These are phyloP conservation scores for Hydriomena furcata DNA, from an alignment of 2,888 invertebrate species.

Conservation along the genomic window DNA sequence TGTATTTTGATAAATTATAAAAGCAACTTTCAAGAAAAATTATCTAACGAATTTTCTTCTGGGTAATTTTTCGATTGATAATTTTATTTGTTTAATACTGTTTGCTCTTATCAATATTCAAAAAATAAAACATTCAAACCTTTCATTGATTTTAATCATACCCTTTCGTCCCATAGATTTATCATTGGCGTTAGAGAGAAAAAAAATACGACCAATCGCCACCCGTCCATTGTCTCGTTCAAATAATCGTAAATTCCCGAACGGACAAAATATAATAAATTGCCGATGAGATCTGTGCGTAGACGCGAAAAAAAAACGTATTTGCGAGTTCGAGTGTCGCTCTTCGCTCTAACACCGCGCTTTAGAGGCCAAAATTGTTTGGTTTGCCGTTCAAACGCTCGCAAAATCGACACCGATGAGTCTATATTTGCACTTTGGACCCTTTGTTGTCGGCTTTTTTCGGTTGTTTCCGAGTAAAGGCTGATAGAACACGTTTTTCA, in stretches of 20 bases:
- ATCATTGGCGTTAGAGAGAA: conserved; percentile 78
- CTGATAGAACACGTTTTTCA: conserved; percentile 84
- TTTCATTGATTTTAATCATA: conserved; percentile 41
- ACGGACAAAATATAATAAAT: conserved; percentile 83
- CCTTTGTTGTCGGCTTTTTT: conserved; percentile 81
- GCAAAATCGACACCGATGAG: conserved; percentile 52
- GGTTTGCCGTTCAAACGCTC: conserved; percentile 30
- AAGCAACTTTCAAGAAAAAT: too few relatives aligned
- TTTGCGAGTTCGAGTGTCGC: conserved; percentile 30
- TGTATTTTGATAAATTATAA: too few relatives aligned
- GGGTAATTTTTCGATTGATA: too few relatives aligned
- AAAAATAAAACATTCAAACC: conserved; percentile 23
- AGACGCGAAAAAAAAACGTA: conserved; percentile 54
- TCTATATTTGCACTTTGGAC: conserved; percentile 80
- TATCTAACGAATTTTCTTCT: too few relatives aligned
- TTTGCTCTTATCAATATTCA: conserved; percentile 8
- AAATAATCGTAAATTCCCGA: conserved; percentile 81
- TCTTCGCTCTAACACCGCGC: conserved; percentile 31
- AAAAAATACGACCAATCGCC: conserved; percentile 72
- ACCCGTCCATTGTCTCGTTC: conserved; percentile 70
- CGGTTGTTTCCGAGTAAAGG: conserved; percentile 81
- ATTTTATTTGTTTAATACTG: not conserved
- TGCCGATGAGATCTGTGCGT: conserved; percentile 81
- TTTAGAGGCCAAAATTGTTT: conserved; percentile 49
- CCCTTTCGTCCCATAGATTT: conserved; percentile 55